Evolutionary conservation across 2,113 vertebrate species (phyloP).

Genomic region (Promerops cafer): DNA sequence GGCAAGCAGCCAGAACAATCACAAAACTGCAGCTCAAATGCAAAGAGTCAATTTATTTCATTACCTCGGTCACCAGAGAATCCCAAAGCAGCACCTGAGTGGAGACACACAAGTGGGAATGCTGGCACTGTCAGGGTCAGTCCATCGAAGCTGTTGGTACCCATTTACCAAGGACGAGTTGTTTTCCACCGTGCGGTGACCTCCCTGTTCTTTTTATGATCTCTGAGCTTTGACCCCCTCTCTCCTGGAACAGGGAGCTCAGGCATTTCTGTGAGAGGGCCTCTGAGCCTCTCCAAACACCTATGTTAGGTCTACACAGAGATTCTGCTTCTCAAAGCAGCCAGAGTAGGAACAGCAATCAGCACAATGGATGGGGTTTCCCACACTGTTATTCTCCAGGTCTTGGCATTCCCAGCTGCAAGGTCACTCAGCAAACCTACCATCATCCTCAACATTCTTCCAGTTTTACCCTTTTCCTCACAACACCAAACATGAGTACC

Average conservation of each 20-base stretch:
- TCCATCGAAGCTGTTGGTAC: not conserved
- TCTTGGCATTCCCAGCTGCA: not conserved
- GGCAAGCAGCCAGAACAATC: not conserved
- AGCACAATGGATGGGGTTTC: not conserved
- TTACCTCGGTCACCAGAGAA: not conserved
- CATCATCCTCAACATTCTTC: accelerated
- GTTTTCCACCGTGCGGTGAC: not conserved
- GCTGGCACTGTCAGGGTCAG: accelerated
- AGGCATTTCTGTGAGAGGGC: not conserved
- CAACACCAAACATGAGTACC: not conserved
- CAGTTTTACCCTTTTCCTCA: not conserved
- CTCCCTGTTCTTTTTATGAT: not conserved
- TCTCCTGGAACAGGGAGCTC: not conserved
- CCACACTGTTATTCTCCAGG: not conserved
- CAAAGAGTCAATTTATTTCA: not conserved
- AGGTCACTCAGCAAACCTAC: not conserved
- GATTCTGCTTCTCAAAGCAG: not conserved
- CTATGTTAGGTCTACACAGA: accelerated
- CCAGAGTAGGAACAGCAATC: not conserved
- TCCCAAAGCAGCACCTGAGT: not conserved
- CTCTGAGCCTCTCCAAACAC: not conserved
- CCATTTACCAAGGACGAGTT: not conserved
- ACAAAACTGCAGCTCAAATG: not conserved
- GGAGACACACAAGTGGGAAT: not conserved
- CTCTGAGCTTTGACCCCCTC: not conserved